A percentile compares a stretch with the other conserved stretches of the same genome.
These are phyloP conservation scores for Menidia menidia DNA, from an alignment of 2,797 vertebrate genomes.

Conservation along the genomic window DNA sequence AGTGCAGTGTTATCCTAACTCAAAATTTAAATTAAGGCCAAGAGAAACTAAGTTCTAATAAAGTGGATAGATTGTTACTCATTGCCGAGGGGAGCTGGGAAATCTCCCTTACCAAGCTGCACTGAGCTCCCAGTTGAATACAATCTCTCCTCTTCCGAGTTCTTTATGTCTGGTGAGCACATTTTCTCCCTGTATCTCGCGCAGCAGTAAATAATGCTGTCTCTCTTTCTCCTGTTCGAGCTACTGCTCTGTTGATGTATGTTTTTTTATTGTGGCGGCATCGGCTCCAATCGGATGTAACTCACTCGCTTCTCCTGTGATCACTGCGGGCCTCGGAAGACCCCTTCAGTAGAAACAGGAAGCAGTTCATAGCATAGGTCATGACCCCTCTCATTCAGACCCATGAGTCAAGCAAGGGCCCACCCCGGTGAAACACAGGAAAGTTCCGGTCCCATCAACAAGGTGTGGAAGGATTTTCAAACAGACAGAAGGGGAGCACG, in stretches of 20 bases:
- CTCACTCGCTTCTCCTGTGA: conserved; percentile 64
- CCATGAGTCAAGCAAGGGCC: conserved; percentile 78
- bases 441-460: conserved; percentile 79
- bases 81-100: not conserved
- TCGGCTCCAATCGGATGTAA: conserved; percentile 67
- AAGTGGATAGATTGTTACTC: not conserved
- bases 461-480: conserved; percentile 78
- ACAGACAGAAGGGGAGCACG: conserved; percentile 31
- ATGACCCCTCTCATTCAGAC: conserved; percentile 77
- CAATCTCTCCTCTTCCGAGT: not conserved
- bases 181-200: conserved; percentile 42
- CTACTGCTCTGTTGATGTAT: conserved; percentile 75
- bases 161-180: conserved; percentile 26
- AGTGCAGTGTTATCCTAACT: not conserved
- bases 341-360: conserved; percentile 82
- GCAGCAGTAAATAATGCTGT: conserved; percentile 65
- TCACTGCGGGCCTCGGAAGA: conserved; percentile 71
- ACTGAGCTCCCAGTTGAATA: not conserved
- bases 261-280: conserved; percentile 57
- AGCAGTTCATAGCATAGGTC: conserved; percentile 78
- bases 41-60: not conserved
- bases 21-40: not conserved
- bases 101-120: conserved; percentile 8
- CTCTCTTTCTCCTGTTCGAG: conserved; percentile 36
- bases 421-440: conserved; percentile 71